Percentiles rank a stretch among this genome's conserved stretches.
These are phyloP conservation scores for Cepphus grylle DNA, from an alignment of 2,113 vertebrate genomes.

Conservation along the genomic window DNA sequence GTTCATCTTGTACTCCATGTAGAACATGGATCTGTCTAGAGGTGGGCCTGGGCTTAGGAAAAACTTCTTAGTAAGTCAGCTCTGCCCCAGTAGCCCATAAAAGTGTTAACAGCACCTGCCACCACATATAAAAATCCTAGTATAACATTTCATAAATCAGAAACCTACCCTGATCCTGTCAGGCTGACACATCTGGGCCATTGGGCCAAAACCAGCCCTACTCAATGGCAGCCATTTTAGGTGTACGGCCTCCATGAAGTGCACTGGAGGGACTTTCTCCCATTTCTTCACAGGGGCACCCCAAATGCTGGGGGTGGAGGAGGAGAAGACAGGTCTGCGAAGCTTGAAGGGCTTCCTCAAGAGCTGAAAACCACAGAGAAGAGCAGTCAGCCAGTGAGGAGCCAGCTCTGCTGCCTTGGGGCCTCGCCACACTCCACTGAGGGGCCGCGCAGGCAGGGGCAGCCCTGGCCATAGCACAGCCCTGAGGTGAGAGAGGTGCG, in stretches of 20 bases:
- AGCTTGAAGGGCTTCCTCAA: not conserved
- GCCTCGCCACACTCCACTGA: rapidly evolving
- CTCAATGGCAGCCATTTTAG: not conserved
- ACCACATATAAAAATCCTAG: not conserved
- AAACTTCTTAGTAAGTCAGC: not conserved
- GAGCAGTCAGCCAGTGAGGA: rapidly evolving
- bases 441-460: too few species aligned
- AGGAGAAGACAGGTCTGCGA: too few species aligned
- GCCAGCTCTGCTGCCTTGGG: rapidly evolving
- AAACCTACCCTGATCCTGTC: not conserved
- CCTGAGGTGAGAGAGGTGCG: not conserved
- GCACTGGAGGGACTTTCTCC: not conserved
- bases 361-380: rapidly evolving
- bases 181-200: not conserved
- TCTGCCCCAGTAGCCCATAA: not conserved
- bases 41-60: not conserved
- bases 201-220: not conserved
- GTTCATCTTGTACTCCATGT: not conserved
- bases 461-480: rapidly evolving
- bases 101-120: not conserved
- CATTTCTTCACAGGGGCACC: not conserved
- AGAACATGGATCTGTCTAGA: not conserved
- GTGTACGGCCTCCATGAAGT: rapidly evolving
- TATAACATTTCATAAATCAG: not conserved
- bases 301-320: not conserved